These are phyloP conservation scores for Sphaeramia orbicularis DNA, from an alignment of 2,797 vertebrate species.

Conservation along the genomic window DNA sequence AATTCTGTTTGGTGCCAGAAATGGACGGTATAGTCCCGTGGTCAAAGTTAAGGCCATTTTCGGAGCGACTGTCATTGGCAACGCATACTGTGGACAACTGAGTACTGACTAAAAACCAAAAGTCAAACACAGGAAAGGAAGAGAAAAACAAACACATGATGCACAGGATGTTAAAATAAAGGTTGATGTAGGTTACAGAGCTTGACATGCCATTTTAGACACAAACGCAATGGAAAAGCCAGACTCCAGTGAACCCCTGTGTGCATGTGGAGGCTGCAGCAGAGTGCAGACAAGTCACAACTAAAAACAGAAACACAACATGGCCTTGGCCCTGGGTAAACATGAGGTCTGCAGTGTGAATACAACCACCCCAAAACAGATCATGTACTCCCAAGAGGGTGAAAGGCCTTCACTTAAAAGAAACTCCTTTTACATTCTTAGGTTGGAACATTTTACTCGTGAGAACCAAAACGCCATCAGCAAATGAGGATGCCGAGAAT, in stretches of 20 bases:
- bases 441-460: slow-evolving; percentile 1
- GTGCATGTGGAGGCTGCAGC: neutral
- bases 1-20: slow-evolving; percentile 71
- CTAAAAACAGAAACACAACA: slow-evolving; percentile 47
- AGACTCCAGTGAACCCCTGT: slow-evolving; percentile 18
- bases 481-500: slow-evolving; percentile 1
- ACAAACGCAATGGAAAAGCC: slow-evolving; percentile 7
- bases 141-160: neutral
- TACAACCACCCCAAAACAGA: slow-evolving; percentile 28
- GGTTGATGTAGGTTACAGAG: too few species aligned
- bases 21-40: slow-evolving; percentile 84
- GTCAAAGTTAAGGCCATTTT: slow-evolving; percentile 86
- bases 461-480: slow-evolving; percentile 3
- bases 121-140: slow-evolving; percentile 15
- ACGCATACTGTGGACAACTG: slow-evolving; percentile 47
- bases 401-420: slow-evolving; percentile 18
- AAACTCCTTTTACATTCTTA: slow-evolving; percentile 50
- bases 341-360: slow-evolving; percentile 4
- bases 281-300: slow-evolving; percentile 18
- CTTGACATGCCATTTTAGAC: too few species aligned
- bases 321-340: slow-evolving; percentile 1
- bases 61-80: slow-evolving; percentile 67
- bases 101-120: slow-evolving; percentile 58
- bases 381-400: slow-evolving; percentile 24
- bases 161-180: slow-evolving; percentile 4